Conservation (phyloP, 2,797 vertebrate genomes). For the Tamandua tetradactyla region DNA sequence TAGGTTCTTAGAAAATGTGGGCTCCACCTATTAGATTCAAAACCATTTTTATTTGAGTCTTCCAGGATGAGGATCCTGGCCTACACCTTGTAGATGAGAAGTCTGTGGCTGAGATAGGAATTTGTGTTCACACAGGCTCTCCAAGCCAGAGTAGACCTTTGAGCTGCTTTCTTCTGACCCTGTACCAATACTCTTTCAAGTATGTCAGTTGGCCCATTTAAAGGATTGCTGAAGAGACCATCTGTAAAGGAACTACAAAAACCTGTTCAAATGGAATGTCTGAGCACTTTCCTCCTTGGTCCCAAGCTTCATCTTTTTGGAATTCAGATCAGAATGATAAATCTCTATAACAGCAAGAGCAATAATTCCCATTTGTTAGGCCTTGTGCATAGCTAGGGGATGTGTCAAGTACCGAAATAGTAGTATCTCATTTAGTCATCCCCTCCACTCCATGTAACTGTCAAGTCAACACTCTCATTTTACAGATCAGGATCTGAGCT, state of each 20-base stretch:
- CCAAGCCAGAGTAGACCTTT: neutral
- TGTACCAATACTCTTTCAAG: neutral
- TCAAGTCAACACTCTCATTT: neutral
- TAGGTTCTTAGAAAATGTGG: neutral
- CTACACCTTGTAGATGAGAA: neutral
- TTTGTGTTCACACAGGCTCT: neutral
- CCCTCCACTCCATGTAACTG: neutral
- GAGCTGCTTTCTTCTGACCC: neutral
- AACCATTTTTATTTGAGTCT: neutral
- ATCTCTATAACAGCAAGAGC: neutral
- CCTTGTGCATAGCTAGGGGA: neutral
- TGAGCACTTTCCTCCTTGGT: neutral
- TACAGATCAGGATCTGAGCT: neutral
- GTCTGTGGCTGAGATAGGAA: neutral
- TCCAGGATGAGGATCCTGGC: neutral
- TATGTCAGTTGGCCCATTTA: neutral
- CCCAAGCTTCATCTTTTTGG: neutral
- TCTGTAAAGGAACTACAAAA: neutral
- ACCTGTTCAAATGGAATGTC: neutral
- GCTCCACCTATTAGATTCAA: neutral
- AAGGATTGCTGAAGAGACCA: neutral
- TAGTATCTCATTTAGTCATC: neutral
- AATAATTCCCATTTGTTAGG: neutral
- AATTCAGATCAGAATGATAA: neutral
- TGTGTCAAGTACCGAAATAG: neutral